A percentile compares a stretch with the other conserved stretches of the same genome.
Evolutionary conservation across 1,140 invertebrate species (phyloP).

Genomic region (Nebria ingens): DNA sequence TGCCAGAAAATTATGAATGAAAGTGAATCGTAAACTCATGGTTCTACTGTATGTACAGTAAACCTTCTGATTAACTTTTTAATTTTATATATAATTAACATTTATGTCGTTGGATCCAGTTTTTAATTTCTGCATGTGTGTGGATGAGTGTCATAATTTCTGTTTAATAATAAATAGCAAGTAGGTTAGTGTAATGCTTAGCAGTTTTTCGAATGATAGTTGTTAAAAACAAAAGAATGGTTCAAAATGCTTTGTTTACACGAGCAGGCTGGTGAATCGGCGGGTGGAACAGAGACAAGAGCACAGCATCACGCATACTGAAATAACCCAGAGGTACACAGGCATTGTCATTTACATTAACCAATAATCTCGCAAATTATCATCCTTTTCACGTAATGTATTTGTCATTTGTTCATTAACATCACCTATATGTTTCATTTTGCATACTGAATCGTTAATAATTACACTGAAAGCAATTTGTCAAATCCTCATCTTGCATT

Average conservation of each 20-base stretch:
- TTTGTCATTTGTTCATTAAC: slow-evolving; percentile 15
- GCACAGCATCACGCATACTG: slow-evolving; percentile 55
- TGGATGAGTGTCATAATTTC: no score
- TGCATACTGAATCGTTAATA: no score
- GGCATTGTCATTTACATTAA: slow-evolving; percentile 22
- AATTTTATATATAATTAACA: no score
- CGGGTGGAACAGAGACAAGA: slow-evolving; percentile 57
- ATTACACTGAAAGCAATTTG: not conserved
- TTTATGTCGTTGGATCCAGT: no score
- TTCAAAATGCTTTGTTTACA: slow-evolving; percentile 23
- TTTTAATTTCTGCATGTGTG: no score
- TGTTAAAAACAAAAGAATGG: slow-evolving; percentile 25
- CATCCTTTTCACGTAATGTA: slow-evolving; percentile 14
- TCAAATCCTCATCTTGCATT: not conserved
- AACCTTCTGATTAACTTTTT: no score
- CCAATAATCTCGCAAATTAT: slow-evolving; percentile 1
- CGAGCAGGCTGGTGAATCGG: slow-evolving; percentile 52
- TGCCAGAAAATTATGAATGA: no score
- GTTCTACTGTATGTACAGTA: no score
- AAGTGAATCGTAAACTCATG: no score
- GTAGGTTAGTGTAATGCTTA: no score
- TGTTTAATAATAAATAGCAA: no score
- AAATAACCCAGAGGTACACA: slow-evolving; percentile 57
- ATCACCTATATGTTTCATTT: slow-evolving; percentile 11
- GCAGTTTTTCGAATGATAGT: no score